Evolutionary conservation across 2,797 vertebrate genomes (phyloP).

Genomic region (Pantherophis alleghaniensis): DNA sequence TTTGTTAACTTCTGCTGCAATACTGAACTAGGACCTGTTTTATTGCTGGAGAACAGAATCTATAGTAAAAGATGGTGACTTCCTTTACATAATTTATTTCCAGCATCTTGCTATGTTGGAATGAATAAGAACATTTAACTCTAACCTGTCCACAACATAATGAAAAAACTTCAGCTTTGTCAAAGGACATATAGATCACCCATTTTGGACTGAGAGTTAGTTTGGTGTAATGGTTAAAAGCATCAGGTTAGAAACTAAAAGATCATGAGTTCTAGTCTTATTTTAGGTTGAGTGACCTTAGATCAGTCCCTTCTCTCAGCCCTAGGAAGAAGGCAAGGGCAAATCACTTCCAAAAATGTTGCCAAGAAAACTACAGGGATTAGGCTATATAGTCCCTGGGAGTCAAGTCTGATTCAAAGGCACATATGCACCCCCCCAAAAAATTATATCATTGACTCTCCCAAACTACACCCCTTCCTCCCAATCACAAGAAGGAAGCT

Average conservation of each 20-base stretch:
- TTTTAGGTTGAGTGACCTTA: neutral
- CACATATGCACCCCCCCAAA: neutral
- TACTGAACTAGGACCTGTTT: neutral
- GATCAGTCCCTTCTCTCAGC: neutral
- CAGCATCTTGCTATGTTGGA: neutral
- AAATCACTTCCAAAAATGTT: neutral
- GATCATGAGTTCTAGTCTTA: neutral
- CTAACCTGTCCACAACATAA: neutral
- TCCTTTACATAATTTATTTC: neutral
- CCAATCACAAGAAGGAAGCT: neutral
- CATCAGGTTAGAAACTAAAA: neutral
- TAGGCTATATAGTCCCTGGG: neutral
- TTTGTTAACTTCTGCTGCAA: neutral
- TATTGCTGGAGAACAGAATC: neutral
- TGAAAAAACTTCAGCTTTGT: neutral
- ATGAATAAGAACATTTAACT: neutral
- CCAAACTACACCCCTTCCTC: neutral
- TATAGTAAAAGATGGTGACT: neutral
- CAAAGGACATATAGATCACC: neutral
- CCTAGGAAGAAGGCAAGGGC: neutral
- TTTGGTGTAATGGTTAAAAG: neutral
- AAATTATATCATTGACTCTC: neutral
- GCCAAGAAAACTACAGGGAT: neutral
- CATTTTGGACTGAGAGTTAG: neutral
- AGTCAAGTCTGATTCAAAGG: neutral